A percentile compares a stretch with the other conserved stretches of the same genome.
phyloP scores from a whole-genome alignment of 2,888 invertebrate genomes.

The Masnerella sp. region DNA sequence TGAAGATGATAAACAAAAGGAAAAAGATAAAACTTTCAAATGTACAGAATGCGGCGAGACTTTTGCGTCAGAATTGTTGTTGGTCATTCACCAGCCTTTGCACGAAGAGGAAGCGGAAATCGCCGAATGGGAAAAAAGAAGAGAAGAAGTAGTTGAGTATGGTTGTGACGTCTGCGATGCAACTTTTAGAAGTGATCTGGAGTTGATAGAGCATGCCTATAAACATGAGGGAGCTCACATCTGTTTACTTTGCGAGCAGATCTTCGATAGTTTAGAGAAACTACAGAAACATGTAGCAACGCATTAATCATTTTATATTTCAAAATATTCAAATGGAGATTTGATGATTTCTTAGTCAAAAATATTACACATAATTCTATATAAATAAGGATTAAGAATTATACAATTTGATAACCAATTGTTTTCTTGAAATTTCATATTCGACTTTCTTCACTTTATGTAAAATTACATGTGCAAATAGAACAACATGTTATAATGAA shows the following conservation, averaged over 20 bases:
- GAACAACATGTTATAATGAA: no score
- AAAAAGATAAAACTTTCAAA: slow-evolving; percentile 55
- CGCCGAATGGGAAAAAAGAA: slow-evolving; percentile 71
- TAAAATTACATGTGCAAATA: no score
- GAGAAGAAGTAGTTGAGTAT: slow-evolving; percentile 63
- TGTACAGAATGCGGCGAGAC: slow-evolving; percentile 69
- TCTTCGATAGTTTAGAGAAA: slow-evolving; percentile 70
- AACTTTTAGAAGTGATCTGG: slow-evolving; percentile 67
- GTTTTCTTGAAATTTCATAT: no score
- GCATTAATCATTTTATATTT: slow-evolving; percentile 69
- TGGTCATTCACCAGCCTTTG: slow-evolving; percentile 72
- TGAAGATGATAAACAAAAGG: slow-evolving; percentile 55
- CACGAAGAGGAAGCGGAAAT: slow-evolving; percentile 74
- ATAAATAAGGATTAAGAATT: no score
- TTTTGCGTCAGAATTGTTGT: slow-evolving; percentile 69
- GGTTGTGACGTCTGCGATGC: slow-evolving; percentile 72
- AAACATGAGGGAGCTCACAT: slow-evolving; percentile 69
- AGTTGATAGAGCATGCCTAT: slow-evolving; percentile 71
- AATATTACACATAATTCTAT: no score
- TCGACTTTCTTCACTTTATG: no score
- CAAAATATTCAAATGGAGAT: no score
- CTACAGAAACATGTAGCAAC: slow-evolving; percentile 72
- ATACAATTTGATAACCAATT: no score
- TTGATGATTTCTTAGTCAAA: no score
- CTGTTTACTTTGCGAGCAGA: slow-evolving; percentile 73